Evolutionary conservation across 2,113 vertebrate species (phyloP).

Genomic region (Bothrops jararaca): DNA sequence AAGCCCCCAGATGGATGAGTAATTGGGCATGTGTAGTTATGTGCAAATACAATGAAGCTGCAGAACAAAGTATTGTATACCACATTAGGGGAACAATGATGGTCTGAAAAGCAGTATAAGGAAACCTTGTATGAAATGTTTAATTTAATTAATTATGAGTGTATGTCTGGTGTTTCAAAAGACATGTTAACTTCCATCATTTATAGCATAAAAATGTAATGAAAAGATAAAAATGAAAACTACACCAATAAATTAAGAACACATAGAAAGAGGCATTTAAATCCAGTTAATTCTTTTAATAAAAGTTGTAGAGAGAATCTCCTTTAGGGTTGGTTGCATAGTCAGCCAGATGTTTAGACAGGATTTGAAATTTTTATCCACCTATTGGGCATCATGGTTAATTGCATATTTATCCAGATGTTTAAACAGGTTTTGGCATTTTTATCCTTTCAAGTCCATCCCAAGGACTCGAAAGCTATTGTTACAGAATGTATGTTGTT

Average conservation of each 20-base stretch:
- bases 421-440: too few relatives aligned
- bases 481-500: too few relatives aligned
- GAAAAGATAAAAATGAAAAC: neutral
- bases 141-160: neutral
- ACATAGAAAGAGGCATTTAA: neutral
- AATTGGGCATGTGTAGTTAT: neutral
- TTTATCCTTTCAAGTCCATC: too few relatives aligned
- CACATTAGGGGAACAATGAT: neutral
- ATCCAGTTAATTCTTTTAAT: neutral
- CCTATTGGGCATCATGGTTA: too few relatives aligned
- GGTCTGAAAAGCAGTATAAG: neutral
- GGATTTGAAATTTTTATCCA: too few relatives aligned
- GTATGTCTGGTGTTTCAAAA: neutral
- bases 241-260: neutral
- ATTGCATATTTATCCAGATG: too few relatives aligned
- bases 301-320: neutral
- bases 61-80: neutral
- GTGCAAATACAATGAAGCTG: neutral
- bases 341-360: too few relatives aligned
- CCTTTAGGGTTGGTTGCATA: neutral
- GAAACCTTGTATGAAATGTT: neutral
- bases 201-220: neutral
- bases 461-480: too few relatives aligned
- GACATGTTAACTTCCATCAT: neutral
- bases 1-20: neutral